Evolutionary conservation across 1,140 invertebrate genomes (phyloP).

Genomic region (Trichonephila inaurata): DNA sequence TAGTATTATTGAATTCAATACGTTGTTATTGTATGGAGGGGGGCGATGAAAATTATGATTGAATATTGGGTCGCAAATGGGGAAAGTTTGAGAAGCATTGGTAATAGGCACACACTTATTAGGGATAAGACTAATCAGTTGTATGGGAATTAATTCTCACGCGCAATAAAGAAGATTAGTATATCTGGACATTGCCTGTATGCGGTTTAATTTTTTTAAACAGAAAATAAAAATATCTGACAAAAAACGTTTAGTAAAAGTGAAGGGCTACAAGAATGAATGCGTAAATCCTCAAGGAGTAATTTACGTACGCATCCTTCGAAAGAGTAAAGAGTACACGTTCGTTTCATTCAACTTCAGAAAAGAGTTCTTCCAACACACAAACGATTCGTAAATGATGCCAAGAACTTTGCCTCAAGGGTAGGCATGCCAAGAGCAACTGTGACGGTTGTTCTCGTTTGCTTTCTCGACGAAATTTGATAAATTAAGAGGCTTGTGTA

Average conservation of each 20-base stretch:
- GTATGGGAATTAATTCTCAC: no score
- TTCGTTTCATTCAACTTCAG: slow-evolving; percentile 22
- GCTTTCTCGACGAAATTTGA: neutral
- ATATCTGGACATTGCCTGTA: no score
- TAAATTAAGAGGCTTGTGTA: neutral
- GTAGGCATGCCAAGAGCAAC: neutral
- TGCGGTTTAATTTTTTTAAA: no score
- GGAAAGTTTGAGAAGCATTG: no score
- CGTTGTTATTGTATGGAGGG: no score
- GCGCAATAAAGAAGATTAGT: no score
- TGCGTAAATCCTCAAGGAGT: slow-evolving; percentile 29
- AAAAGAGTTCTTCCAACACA: neutral
- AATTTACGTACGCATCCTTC: neutral
- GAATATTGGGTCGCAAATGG: no score
- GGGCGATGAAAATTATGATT: no score
- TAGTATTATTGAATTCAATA: no score
- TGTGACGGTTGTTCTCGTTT: neutral
- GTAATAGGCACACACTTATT: no score
- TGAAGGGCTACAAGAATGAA: neutral
- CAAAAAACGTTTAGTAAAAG: neutral
- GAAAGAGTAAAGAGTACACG: neutral
- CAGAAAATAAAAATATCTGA: no score
- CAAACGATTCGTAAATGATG: slow-evolving; percentile 17
- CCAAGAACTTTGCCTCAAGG: slow-evolving; percentile 6
- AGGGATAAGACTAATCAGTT: no score